Evolutionary conservation across 2,888 invertebrate genomes (phyloP).

Genomic region (Autographa pulchrina): DNA sequence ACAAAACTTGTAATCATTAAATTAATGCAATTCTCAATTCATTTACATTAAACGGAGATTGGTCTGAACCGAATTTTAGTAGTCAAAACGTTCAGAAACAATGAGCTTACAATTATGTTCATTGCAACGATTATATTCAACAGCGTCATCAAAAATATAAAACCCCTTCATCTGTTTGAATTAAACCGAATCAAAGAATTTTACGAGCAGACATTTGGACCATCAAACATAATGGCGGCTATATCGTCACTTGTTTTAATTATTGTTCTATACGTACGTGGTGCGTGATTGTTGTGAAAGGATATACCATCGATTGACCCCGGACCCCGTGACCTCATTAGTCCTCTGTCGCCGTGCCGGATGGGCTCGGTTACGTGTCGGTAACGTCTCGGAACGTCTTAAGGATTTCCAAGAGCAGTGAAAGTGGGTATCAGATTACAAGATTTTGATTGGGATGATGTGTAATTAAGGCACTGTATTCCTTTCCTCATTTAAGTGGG

Average conservation of each 20-base stretch:
- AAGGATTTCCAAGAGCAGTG: constrained; percentile 16
- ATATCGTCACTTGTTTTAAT: constrained; percentile 6
- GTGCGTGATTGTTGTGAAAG: constrained; percentile 59
- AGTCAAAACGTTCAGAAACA: background rate
- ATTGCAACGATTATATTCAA: too few relatives aligned
- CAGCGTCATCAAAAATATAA: too few relatives aligned
- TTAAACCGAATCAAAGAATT: too few relatives aligned
- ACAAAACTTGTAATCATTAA: too few relatives aligned
- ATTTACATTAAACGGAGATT: background rate
- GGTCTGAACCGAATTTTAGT: background rate
- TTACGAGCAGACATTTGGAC: too few relatives aligned
- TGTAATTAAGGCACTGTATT: background rate
- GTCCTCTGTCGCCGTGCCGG: constrained; percentile 32
- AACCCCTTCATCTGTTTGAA: too few relatives aligned
- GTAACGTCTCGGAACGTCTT: constrained; percentile 17
- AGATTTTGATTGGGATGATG: constrained; percentile 39
- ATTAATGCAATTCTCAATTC: too few relatives aligned
- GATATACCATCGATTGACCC: constrained; percentile 61
- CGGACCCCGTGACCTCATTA: constrained; percentile 54
- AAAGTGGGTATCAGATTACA: constrained; percentile 43
- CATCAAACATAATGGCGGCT: background rate
- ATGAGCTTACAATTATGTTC: background rate
- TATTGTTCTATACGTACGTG: constrained; percentile 54
- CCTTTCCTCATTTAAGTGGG: background rate
- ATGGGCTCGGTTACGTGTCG: background rate